These are phyloP conservation scores for Pantala flavescens DNA, from an alignment of 1,140 invertebrate species.

Conservation along the genomic window DNA sequence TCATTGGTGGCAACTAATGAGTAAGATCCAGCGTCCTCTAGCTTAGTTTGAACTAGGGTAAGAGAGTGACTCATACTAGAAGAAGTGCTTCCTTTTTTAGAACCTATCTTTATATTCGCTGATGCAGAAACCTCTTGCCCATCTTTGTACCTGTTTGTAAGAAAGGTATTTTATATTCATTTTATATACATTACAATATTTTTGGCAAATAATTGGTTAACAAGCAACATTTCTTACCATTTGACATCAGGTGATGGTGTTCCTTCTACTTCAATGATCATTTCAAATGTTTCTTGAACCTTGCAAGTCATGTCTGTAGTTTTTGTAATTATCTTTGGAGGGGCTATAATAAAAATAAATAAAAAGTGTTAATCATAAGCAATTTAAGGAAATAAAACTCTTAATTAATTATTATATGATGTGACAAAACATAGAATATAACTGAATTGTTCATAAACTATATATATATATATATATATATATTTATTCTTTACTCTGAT, in stretches of 20 bases:
- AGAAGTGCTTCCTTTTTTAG: constrained; percentile 50
- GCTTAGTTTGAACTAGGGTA: constrained; percentile 64
- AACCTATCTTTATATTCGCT: constrained; percentile 23
- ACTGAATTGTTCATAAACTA: too few species aligned
- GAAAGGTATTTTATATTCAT: constrained; percentile 13
- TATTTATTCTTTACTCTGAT: too few species aligned
- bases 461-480: too few species aligned
- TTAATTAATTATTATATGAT: too few species aligned
- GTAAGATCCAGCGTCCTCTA: constrained; percentile 87
- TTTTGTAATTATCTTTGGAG: constrained; percentile 73
- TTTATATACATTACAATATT: neutral
- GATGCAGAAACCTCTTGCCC: constrained; percentile 60
- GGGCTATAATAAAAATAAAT: constrained; percentile 35
- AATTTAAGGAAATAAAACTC: too few species aligned
- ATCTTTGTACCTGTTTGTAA: constrained; percentile 55
- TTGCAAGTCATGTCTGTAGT: constrained; percentile 60
- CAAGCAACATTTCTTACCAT: constrained; percentile 40
- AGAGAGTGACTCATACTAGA: constrained; percentile 59
- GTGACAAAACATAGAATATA: too few species aligned
- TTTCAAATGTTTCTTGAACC: constrained; percentile 54
- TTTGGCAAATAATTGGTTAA: constrained; percentile 9
- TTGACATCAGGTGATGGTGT: constrained; percentile 66
- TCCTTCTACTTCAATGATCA: constrained; percentile 73
- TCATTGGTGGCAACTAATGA: constrained; percentile 85
- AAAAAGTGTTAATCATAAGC: too few species aligned